Evolutionary conservation across 2,113 vertebrate species (phyloP).

Genomic region (Balaeniceps rex): DNA sequence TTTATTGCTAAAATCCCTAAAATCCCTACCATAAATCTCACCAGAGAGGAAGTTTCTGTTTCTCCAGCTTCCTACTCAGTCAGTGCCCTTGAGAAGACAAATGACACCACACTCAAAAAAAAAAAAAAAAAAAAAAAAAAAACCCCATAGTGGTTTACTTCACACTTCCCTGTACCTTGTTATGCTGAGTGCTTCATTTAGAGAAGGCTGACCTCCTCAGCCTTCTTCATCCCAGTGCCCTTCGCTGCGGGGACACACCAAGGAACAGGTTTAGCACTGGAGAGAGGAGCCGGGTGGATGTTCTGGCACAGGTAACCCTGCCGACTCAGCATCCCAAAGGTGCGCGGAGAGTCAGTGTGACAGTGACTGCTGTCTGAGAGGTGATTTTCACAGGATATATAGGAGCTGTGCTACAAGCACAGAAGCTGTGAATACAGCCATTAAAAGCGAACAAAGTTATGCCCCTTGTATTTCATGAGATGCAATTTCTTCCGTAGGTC

Average conservation of each 20-base stretch:
- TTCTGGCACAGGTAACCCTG: constrained; percentile 12
- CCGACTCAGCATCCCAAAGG: constrained; percentile 60
- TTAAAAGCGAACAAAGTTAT: neutral
- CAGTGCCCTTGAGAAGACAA: constrained; percentile 64
- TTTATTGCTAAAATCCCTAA: constrained; percentile 24
- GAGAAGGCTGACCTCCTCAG: constrained; percentile 48
- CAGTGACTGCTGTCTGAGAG: constrained; percentile 34
- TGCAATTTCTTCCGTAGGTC: neutral
- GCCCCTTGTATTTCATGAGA: neutral
- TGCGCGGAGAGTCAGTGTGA: neutral
- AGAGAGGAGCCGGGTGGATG: neutral
- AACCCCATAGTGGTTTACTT: neutral
- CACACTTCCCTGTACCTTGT: constrained; percentile 34
- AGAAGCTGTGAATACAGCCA: neutral
- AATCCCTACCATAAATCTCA: constrained; percentile 42
- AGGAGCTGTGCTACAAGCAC: neutral
- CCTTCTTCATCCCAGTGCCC: constrained; percentile 49
- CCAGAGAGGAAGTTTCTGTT: constrained; percentile 56
- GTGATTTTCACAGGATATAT: constrained; percentile 12
- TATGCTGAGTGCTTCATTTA: constrained; percentile 53
- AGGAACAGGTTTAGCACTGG: constrained; percentile 37
- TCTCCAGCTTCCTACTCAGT: constrained; percentile 51
- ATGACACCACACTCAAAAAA: constrained; percentile 18
- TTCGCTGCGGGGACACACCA: neutral
- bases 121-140: neutral